Percentiles rank a stretch among this genome's conserved stretches.
These are phyloP conservation scores for Rafetus swinhoei DNA, from an alignment of 2,113 vertebrate species.

Conservation along the genomic window DNA sequence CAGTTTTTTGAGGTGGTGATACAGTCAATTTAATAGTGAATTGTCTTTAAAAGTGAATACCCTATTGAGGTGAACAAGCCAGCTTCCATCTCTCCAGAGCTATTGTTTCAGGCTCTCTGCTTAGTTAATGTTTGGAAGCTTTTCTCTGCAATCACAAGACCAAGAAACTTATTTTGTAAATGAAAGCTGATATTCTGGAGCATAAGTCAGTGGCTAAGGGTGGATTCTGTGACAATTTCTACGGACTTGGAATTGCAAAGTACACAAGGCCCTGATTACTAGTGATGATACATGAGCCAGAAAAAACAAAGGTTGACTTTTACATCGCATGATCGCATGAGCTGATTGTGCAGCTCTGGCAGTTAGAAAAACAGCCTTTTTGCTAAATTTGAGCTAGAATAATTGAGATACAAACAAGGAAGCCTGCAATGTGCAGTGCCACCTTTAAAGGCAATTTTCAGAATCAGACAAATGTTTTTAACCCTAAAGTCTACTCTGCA, in stretches of 20 bases:
- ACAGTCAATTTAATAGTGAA: conserved; percentile 53
- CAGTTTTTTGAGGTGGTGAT: conserved; percentile 56
- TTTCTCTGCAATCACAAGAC: background rate
- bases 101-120: background rate
- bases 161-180: conserved; percentile 20
- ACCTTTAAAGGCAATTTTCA: background rate
- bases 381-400: background rate
- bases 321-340: background rate
- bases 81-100: background rate
- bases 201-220: conserved; percentile 1
- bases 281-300: conserved; percentile 12
- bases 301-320: background rate
- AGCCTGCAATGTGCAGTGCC: background rate
- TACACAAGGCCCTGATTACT: background rate
- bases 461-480: background rate
- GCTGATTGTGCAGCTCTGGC: background rate
- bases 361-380: background rate
- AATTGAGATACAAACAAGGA: background rate
- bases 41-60: background rate
- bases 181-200: conserved; percentile 29
- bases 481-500: background rate
- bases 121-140: conserved; percentile 11
- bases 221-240: conserved; percentile 1
- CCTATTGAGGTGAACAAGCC: background rate
- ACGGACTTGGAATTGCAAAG: background rate